Evolutionary conservation across 2,797 vertebrate species (phyloP), one percentile per base, ranked within the genome.

Genomic region (Moxostoma hubbsi): DNA sequence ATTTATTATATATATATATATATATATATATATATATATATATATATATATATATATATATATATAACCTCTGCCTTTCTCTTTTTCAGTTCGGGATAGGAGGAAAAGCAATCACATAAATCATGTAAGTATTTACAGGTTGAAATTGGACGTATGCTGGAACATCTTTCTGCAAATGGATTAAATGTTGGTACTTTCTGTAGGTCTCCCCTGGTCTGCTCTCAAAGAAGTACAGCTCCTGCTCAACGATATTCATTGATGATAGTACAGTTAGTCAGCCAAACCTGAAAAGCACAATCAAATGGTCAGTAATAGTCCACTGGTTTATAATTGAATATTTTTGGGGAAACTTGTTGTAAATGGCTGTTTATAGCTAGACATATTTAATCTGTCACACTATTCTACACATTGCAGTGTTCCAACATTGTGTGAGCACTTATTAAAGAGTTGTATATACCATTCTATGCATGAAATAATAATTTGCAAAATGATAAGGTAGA

Each of bases 81-180:
- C 54, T 84, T 81, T 95, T 93, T 79, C 91, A 99, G 98, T 98
- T 82, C 93, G 96, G 91, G 97, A 98, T 93, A 97, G 96, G 91
- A 96, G 97, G 94, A 98, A 97, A 95, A 98, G 96, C 93, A 98
- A 97, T 90, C 96, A 98, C 91, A 96, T 98, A 90, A 99, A 98
- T 90, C 97, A 98, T 70, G 95, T 97, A 93, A 97, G 96, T 94
- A 8, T 36, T n/a, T 10, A 1, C 59, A 13, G 7, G 46, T 68
- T 45, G 43, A 13, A 7, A 2, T 10, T 47, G 0, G 24, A 54
- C 55, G 9, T 62, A 43, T 7, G n/a, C 51, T 50, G 9, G 12
- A 58, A 72, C 3, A n/a, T 36, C 3, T 36, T 36, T 16, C 11
- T 43, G 13, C 9, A 46, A 36, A 24, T 9, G 8, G 5, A 15